These are phyloP conservation scores for Harpalus rubripes DNA, from an alignment of 2,888 invertebrate species.

Conservation along the genomic window DNA sequence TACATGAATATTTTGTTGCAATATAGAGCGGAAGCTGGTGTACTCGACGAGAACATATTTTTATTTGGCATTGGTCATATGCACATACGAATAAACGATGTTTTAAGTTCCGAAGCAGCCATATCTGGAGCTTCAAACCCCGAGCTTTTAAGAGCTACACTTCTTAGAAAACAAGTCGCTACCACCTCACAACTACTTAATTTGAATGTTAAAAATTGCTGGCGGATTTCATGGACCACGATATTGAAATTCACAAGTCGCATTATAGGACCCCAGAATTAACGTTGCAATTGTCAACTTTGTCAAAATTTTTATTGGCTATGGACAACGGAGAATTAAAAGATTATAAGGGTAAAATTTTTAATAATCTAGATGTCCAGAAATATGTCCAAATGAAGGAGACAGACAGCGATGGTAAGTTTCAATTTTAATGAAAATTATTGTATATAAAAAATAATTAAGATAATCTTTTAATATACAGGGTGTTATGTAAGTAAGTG, in stretches of 20 bases:
- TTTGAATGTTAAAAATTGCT: conserved; percentile 54
- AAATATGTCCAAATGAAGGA: too few species aligned
- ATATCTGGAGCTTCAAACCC: conserved; percentile 6
- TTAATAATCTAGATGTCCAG: too few species aligned
- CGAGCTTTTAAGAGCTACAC: conserved; percentile 69
- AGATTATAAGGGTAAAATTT: too few species aligned
- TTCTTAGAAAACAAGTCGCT: too few species aligned
- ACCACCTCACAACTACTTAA: conserved; percentile 58
- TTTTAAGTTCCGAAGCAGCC: not conserved
- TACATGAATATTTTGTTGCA: conserved; percentile 19
- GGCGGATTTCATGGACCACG: conserved; percentile 55
- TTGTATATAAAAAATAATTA: too few species aligned
- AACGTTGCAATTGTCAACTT: too few species aligned
- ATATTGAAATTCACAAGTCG: conserved; percentile 4
- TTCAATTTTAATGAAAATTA: too few species aligned
- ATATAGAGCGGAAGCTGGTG: conserved; percentile 11
- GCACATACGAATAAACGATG: not conserved
- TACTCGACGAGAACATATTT: not conserved
- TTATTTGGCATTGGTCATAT: conserved; percentile 29
- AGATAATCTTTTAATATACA: too few species aligned
- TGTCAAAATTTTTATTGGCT: too few species aligned
- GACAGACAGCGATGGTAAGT: too few species aligned
- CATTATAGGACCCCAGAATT: conserved; percentile 5
- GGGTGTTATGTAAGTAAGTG: too few species aligned
- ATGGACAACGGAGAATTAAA: too few species aligned